A percentile compares a stretch with the other conserved stretches of the same genome.
Conservation (phyloP, 2,888 invertebrate genomes). For the Podotricha telesiphe region DNA sequence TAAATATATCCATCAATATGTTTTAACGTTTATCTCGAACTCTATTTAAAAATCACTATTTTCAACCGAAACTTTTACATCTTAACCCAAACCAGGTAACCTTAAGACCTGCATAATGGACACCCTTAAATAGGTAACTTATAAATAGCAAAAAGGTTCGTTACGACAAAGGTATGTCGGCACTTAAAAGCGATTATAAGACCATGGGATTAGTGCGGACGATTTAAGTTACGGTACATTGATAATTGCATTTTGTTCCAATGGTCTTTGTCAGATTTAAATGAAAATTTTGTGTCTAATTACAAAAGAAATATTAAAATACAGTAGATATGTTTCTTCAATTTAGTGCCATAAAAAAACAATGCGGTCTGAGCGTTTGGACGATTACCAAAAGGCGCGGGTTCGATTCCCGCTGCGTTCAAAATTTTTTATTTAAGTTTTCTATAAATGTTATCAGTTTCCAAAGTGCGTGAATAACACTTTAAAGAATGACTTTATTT, state of each 20-base stretch:
- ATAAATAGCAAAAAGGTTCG: conserved; percentile 20
- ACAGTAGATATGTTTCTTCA: too few species aligned
- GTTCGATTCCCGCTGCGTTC: too few species aligned
- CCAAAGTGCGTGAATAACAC: too few species aligned
- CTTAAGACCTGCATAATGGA: conserved; percentile 40
- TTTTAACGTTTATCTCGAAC: background rate
- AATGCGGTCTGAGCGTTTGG: too few species aligned
- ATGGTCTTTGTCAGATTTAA: background rate
- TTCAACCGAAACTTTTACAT: conserved; percentile 39
- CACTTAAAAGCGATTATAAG: conserved; percentile 12
- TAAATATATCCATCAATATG: background rate
- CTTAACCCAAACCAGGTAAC: conserved; percentile 42
- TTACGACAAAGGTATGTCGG: conserved; percentile 16
- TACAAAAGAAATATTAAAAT: too few species aligned
- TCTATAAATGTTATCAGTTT: too few species aligned
- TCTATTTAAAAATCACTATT: conserved; percentile 18
- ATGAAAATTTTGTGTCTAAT: background rate
- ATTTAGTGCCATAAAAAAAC: too few species aligned
- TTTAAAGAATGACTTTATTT: too few species aligned
- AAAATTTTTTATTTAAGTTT: too few species aligned
- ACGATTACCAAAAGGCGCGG: too few species aligned
- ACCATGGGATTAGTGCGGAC: conserved; percentile 14
- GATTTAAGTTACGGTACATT: conserved; percentile 3
- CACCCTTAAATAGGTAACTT: conserved; percentile 35
- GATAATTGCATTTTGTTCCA: background rate